Evolutionary conservation across 1,140 invertebrate species (phyloP).

Genomic region (Panulirus ornatus): DNA sequence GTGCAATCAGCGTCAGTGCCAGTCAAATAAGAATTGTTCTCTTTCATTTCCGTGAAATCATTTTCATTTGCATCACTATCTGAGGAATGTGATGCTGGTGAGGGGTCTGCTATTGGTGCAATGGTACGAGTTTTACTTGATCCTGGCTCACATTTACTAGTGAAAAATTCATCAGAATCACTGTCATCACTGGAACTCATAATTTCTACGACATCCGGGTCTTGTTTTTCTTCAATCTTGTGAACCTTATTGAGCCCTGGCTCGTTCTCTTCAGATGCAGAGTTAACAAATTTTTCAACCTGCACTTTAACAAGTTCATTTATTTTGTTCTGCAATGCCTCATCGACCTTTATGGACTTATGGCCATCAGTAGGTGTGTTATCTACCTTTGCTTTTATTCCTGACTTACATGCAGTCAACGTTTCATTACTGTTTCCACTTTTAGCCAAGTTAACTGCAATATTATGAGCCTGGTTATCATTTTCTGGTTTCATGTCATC

Average conservation of each 20-base stretch:
- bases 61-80: conserved; percentile 58
- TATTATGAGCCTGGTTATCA: background rate
- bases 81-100: background rate
- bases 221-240: background rate
- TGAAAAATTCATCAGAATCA: conserved; percentile 17
- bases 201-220: conserved; percentile 67
- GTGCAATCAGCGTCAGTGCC: background rate
- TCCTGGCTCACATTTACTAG: background rate
- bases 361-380: background rate
- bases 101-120: background rate
- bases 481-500: background rate
- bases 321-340: conserved; percentile 1
- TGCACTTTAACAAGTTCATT: conserved; percentile 38
- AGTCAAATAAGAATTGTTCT: background rate
- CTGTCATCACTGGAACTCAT: conserved; percentile 71
- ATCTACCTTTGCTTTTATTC: background rate
- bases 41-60: conserved; percentile 41
- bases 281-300: conserved; percentile 60
- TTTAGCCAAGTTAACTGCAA: background rate
- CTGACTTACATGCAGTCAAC: background rate
- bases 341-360: background rate
- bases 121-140: background rate
- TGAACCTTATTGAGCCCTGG: background rate
- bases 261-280: background rate
- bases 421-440: background rate